Evolutionary conservation across 2,113 vertebrate genomes (phyloP).

Genomic region (Phylloscopus whistleri): DNA sequence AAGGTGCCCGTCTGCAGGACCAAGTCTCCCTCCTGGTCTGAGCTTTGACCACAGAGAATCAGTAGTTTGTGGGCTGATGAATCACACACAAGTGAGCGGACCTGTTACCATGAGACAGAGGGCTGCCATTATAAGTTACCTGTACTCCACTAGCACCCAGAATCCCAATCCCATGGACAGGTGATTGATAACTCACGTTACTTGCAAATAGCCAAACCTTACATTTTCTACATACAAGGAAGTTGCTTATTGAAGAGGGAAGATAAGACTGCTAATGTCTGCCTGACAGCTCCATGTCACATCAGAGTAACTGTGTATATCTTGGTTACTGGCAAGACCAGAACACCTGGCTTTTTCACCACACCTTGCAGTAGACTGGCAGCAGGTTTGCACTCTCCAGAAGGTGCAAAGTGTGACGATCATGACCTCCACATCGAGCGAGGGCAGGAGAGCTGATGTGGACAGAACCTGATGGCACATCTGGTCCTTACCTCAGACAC

Average conservation of each 20-base stretch:
- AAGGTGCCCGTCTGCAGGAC: slow-evolving; percentile 86
- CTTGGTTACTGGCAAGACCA: not conserved
- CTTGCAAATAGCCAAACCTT: not conserved
- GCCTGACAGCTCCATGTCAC: not conserved
- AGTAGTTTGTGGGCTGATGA: slow-evolving; percentile 84
- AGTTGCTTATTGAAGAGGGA: not conserved
- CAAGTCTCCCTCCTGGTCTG: slow-evolving; percentile 87
- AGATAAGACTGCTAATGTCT: not conserved
- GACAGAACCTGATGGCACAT: not conserved
- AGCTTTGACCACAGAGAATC: slow-evolving; percentile 88
- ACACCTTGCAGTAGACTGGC: not conserved
- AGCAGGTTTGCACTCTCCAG: not conserved
- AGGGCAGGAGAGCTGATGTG: not conserved
- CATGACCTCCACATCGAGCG: not conserved
- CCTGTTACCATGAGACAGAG: slow-evolving; percentile 63
- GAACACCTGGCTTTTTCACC: not conserved
- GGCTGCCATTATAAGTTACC: not conserved
- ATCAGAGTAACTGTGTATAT: not conserved
- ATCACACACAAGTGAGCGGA: slow-evolving; percentile 84
- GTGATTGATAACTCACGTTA: fast-evolving
- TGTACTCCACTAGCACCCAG: not conserved
- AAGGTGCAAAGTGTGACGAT: not conserved
- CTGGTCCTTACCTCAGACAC: slow-evolving; percentile 81
- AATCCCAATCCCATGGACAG: no score
- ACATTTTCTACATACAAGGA: not conserved